A percentile compares a stretch with the other conserved stretches of the same genome.
Conservation (phyloP, 2,888 invertebrate genomes). For the Lomographa bimaculata region DNA sequence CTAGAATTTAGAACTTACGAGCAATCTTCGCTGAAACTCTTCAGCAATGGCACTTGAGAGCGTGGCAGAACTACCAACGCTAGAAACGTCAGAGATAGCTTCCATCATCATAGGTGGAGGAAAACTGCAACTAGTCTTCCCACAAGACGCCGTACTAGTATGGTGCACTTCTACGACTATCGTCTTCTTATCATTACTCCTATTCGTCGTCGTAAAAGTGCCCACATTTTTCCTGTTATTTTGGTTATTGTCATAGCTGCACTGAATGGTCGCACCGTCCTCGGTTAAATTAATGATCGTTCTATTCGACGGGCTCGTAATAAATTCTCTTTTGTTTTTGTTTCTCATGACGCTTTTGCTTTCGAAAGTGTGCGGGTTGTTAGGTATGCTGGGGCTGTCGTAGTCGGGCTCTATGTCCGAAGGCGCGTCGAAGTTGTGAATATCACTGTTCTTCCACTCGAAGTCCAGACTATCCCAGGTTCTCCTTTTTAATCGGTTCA, state of each 20-base stretch:
- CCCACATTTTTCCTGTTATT: constrained; percentile 60
- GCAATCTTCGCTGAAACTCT: constrained; percentile 70
- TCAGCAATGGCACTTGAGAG: constrained; percentile 79
- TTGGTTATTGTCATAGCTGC: constrained; percentile 77
- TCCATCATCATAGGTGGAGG: constrained; percentile 57
- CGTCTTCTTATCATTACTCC: constrained; percentile 83
- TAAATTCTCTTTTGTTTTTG: constrained; percentile 60
- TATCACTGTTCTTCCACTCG: constrained; percentile 78
- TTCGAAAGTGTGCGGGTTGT: constrained; percentile 73
- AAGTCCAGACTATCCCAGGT: constrained; percentile 85
- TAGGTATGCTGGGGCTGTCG: constrained; percentile 76
- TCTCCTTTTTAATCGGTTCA: constrained; percentile 73
- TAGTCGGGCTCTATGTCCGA: constrained; percentile 78
- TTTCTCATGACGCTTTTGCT: constrained; percentile 59
- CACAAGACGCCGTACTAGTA: constrained; percentile 56
- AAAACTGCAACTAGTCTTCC: constrained; percentile 58
- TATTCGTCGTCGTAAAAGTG: constrained; percentile 58
- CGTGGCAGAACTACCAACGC: constrained; percentile 67
- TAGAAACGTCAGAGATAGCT: constrained; percentile 55
- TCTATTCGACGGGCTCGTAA: constrained; percentile 83
- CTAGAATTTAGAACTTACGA: too few species aligned
- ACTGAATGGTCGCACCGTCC: constrained; percentile 88
- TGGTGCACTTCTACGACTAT: constrained; percentile 91
- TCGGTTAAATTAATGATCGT: constrained; percentile 89
- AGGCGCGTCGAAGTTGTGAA: constrained; percentile 76